phyloP scores from a whole-genome alignment of 2,113 vertebrate species.

The Neolamprologus tretocephalus region DNA sequence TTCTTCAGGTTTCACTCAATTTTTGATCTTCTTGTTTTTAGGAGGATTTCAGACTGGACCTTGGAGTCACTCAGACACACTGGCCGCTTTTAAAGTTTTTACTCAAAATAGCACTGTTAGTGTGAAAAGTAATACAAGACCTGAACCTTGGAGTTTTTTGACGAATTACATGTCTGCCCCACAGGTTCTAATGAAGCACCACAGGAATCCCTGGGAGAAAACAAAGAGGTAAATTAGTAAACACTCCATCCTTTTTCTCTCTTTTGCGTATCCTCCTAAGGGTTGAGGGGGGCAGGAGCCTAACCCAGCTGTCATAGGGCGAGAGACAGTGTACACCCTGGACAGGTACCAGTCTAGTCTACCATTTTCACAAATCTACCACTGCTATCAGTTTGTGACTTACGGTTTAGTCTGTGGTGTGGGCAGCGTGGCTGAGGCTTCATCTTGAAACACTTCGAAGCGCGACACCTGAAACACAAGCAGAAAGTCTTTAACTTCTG shows the following conservation, averaged over 20 bases:
- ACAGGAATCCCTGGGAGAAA: not conserved
- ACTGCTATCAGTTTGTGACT: not conserved
- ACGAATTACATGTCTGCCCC: fast-evolving
- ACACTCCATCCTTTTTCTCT: fast-evolving
- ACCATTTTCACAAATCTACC: not conserved
- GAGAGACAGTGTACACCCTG: not conserved
- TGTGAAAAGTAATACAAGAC: not conserved
- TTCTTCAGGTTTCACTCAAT: not conserved
- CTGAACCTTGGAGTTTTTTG: not conserved
- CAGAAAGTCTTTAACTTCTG: not conserved
- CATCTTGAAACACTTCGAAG: not conserved
- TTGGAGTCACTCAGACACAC: fast-evolving
- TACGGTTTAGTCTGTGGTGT: not conserved
- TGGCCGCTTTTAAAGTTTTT: not conserved
- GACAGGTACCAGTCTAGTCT: not conserved
- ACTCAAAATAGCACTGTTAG: not conserved
- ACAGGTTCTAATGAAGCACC: fast-evolving
- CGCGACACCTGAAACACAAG: not conserved
- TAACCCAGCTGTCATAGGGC: not conserved
- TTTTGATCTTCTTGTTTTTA: not conserved
- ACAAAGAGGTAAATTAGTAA: not conserved
- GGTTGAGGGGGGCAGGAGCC: fast-evolving
- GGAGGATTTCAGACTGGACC: not conserved
- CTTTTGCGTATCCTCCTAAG: fast-evolving
- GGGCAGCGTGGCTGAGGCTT: not conserved